Percentiles rank a stretch among this genome's conserved stretches.
phyloP scores from a whole-genome alignment of 2,797 vertebrate genomes.

The Enteromius paludinosus region DNA sequence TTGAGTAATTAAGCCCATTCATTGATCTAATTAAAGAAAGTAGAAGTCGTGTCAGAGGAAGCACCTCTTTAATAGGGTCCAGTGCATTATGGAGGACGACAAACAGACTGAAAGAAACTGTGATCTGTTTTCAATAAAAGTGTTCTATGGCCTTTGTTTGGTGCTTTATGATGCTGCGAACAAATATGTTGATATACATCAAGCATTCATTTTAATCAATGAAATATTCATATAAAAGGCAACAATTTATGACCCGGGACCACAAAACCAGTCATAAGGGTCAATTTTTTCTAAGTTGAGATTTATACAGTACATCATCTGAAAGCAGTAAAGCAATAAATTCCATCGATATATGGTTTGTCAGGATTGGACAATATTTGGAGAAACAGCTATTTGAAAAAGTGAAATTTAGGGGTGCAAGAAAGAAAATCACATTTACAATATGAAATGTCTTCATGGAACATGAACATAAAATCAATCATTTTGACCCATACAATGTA shows the following conservation, averaged over 20 bases:
- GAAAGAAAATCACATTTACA: too few species aligned
- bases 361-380: too few species aligned
- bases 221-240: not conserved
- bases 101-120: not conserved
- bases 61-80: slow-evolving; percentile 38
- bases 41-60: slow-evolving; percentile 32
- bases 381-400: too few species aligned
- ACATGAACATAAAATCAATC: too few species aligned
- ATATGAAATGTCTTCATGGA: too few species aligned
- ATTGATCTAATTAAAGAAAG: slow-evolving; percentile 62
- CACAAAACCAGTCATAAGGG: too few species aligned
- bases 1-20: slow-evolving; percentile 59
- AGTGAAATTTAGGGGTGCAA: too few species aligned
- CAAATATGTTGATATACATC: not conserved
- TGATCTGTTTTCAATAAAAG: not conserved
- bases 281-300: too few species aligned
- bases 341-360: too few species aligned
- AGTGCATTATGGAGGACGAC: slow-evolving; percentile 28
- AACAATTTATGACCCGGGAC: not conserved
- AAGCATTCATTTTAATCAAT: not conserved
- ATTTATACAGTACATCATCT: too few species aligned
- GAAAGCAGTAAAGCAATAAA: too few species aligned
- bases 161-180: not conserved
- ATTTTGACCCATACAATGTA: too few species aligned
- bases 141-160: not conserved